Conservation (phyloP, 2,797 vertebrate genomes). For the Pogoniulus pusillus region DNA sequence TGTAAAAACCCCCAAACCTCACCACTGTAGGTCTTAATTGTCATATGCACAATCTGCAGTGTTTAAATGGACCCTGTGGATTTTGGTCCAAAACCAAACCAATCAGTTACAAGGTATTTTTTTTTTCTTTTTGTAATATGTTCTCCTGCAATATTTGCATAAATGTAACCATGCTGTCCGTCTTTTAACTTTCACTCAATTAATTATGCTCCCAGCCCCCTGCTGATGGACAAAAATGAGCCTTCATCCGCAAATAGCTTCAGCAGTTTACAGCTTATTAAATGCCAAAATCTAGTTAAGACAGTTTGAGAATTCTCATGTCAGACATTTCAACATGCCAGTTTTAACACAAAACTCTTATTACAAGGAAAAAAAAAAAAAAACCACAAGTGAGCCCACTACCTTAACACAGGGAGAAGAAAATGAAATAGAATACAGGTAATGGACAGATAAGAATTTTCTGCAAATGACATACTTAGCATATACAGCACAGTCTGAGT, state of each 20-base stretch:
- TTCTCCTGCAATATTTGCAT: slow-evolving; percentile 79
- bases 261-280: slow-evolving; percentile 84
- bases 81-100: slow-evolving; percentile 75
- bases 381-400: slow-evolving; percentile 57
- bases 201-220: slow-evolving; percentile 82
- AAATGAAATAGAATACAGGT: slow-evolving; percentile 53
- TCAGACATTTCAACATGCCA: slow-evolving; percentile 76
- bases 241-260: slow-evolving; percentile 83
- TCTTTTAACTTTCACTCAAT: slow-evolving; percentile 84
- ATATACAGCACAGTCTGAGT: slow-evolving; percentile 41
- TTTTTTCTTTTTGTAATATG: slow-evolving; percentile 68
- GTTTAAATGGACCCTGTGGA: slow-evolving; percentile 79
- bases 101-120: slow-evolving; percentile 76
- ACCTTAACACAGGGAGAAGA: slow-evolving; percentile 27
- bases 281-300: slow-evolving; percentile 84
- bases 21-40: slow-evolving; percentile 69
- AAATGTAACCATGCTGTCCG: slow-evolving; percentile 80
- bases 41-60: slow-evolving; percentile 69
- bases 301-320: slow-evolving; percentile 78
- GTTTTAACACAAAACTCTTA: slow-evolving; percentile 76
- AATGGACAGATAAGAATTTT: slow-evolving; percentile 67
- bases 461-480: slow-evolving; percentile 65
- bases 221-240: slow-evolving; percentile 84
- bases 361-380: slow-evolving; percentile 60
- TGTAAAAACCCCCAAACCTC: not conserved